Base-by-base conservation (phyloP, 2,797 vertebrate genomes). In the Sebastes matsubarae region DNA sequence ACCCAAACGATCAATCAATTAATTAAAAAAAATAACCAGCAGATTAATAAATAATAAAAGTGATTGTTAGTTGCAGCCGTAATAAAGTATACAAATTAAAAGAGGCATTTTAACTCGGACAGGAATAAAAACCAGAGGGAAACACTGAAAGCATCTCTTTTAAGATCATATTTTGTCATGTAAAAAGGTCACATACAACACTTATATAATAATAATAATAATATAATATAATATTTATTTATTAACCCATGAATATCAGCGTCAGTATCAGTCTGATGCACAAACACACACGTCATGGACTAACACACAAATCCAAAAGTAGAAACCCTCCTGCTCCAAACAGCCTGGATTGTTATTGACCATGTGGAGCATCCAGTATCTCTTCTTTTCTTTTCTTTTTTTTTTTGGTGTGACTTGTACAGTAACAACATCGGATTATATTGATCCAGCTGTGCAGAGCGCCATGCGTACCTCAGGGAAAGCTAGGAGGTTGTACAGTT, bases 401-500 rank as follows among this genome's bases (percentile, higher is more conserved):
- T 4, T 30, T 25, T 75, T 20, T 55, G 25, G n/a, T 60, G 55
- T 22, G 25, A 46, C 57, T 75, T 97, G 97, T 98, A 98, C 96
- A 98, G 97, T 46, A 46, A 18, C 42, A 46, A 46, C 42, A 46
- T 46, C 14, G 42, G 42, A 46, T 46, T 46, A 18, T 46, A 46
- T 46, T 46, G 42, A 46, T 46, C 42, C 42, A 46, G 42, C 42
- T 34, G 63, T 86, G 72, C 61, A 84, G 71, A 61, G 95, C 79
- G 90, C 80, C 42, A 95, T 93, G 42, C 42, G 16, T 95, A 94
- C 96, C 98, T 96, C 98, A 97, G 96, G 98, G 97, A 99, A 98
- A 99, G 98, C 97, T 98, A 99, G 98, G 97, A 99, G 98, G 98
- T 97, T 98, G 98, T 99, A 99, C 97, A 99, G 98, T 99, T 97